Base-by-base conservation (phyloP, 2,888 invertebrate species). In the Agrilus cyanescens region DNA sequence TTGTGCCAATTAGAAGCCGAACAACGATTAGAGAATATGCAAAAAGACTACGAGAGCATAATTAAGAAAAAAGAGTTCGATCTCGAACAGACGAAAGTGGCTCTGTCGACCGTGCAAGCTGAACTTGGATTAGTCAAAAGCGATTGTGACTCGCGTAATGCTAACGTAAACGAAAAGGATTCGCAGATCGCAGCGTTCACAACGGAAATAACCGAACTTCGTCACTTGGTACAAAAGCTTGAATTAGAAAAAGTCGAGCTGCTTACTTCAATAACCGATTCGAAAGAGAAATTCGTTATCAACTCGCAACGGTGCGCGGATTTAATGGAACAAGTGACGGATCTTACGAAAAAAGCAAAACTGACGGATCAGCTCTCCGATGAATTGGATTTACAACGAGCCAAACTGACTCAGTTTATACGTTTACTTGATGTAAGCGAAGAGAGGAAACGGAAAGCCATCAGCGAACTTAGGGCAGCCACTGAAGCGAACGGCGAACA, bases 1-100 rank as follows among this genome's bases (percentile, higher is more conserved):
- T 68, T 72, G 50, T 54, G 71, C 38, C 67, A 72, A 55, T 59
- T 61, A 48, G 59, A 68, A 36, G 50, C 70, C 1, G 44, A 48
- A 35, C 45, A 46, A 40, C 39, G 12, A 15, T 44, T 48, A 42
- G 29, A 38, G 3, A 48, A 49, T 13, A 33, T 48, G 8, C 40
- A 43, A 14, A 37, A 32, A 31, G 40, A 35, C 8, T 44, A 34
- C 32, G 48, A 50, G 14, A 48, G 50, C 15, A 40, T 44, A 31
- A 2, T 50, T 8, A 47, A 43, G 31, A 43, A 43, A 57, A 57
- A 45, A 68, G 40, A 50, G 70, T 53, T 68, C 70, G 38, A 71
- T 70, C 32, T 52, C 14, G 35, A 32, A 5, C 55, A 56, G 29
- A 54, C 53, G 34, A 50, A 54, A 20, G 50, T 49, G n/a, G 36